Conservation (phyloP, 1,140 invertebrate genomes). For the Microplitis demolitor region DNA sequence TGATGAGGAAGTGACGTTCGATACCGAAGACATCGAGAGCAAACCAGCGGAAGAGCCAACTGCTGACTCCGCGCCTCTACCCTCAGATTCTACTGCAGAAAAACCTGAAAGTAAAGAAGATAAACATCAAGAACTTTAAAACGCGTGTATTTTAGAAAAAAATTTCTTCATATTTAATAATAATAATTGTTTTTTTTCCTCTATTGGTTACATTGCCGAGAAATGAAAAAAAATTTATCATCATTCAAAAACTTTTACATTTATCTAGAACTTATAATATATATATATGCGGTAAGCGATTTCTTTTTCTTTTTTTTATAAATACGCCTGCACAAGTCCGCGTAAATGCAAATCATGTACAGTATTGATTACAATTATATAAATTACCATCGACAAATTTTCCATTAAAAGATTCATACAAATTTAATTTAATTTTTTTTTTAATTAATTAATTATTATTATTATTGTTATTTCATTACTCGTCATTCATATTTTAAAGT, state of each 20-base stretch:
- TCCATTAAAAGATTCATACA: conserved; percentile 1
- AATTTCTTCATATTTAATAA: conserved; percentile 21
- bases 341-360: neutral
- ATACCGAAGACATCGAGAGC: neutral
- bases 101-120: neutral
- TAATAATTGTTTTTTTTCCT: neutral
- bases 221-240: neutral
- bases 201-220: neutral
- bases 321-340: conserved; percentile 1
- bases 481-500: too few species aligned
- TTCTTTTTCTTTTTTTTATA: neutral
- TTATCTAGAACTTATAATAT: neutral
- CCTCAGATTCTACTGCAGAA: neutral
- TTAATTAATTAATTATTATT: neutral
- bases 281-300: neutral
- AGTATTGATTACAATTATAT: neutral
- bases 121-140: conserved; percentile 20
- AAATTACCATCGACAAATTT: conserved; percentile 5
- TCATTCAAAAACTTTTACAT: neutral
- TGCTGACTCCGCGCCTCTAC: neutral
- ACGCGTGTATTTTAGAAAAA: conserved; percentile 17
- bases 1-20: neutral
- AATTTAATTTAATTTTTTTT: neutral
- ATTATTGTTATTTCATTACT: neutral
- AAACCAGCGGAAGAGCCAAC: neutral